phyloP scores from a whole-genome alignment of 2,888 invertebrate species.

The Acrocyrtus sp. region DNA sequence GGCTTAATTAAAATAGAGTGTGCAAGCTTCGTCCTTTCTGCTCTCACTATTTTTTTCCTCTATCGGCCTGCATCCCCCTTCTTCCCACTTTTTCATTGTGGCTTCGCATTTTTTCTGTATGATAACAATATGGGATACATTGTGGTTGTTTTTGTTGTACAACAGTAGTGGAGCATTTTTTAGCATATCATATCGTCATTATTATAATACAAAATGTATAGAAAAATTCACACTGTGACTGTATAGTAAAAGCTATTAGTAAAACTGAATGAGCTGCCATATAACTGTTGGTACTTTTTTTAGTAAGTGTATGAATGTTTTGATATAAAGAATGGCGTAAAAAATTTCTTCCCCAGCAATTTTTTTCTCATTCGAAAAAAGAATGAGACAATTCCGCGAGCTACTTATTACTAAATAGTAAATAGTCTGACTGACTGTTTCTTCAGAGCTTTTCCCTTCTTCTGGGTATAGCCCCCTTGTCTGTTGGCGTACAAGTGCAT shows the following conservation, averaged over 20 bases:
- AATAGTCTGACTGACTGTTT: too few species aligned
- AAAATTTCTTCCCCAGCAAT: conserved; percentile 18
- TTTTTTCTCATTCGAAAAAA: conserved; percentile 28
- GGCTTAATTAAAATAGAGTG: conserved; percentile 51
- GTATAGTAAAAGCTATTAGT: too few species aligned
- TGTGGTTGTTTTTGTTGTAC: conserved; percentile 45
- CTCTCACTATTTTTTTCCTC: conserved; percentile 13
- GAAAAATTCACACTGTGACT: too few species aligned
- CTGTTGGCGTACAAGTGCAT: neutral
- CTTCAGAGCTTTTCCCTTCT: neutral
- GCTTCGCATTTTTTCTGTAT: conserved; percentile 19
- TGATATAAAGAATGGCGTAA: conserved; percentile 12
- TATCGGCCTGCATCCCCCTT: conserved; percentile 10
- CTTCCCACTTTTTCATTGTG: conserved; percentile 8
- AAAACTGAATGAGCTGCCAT: too few species aligned
- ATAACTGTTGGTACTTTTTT: too few species aligned
- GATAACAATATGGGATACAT: conserved; percentile 9
- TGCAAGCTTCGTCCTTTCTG: conserved; percentile 34
- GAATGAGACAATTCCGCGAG: conserved; percentile 33
- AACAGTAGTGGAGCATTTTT: conserved; percentile 38
- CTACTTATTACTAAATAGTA: conserved; percentile 7
- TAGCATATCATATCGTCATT: conserved; percentile 42
- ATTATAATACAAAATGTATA: conserved; percentile 26
- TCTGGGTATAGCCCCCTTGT: neutral
- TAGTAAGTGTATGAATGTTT: too few species aligned